These are phyloP conservation scores for Abscondita cerata DNA, from an alignment of 2,888 invertebrate species.

Conservation along the genomic window DNA sequence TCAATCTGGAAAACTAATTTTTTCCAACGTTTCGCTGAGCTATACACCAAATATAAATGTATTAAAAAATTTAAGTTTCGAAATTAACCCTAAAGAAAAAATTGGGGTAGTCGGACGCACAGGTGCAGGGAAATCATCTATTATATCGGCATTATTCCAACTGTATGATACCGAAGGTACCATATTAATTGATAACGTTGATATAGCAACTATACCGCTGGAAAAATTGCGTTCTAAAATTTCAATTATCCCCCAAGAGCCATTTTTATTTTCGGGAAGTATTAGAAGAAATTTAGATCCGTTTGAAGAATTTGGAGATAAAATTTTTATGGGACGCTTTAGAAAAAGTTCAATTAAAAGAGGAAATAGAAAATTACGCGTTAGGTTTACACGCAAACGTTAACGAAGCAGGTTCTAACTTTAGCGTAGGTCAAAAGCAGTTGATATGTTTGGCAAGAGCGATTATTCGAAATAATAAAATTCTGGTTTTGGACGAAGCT, in stretches of 20 bases:
- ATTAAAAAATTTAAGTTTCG: conserved; percentile 73
- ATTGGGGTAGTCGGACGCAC: conserved; percentile 80
- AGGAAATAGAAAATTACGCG: conserved; percentile 57
- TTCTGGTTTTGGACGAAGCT: conserved; percentile 66
- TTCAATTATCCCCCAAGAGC: conserved; percentile 88
- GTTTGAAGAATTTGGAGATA: conserved; percentile 80
- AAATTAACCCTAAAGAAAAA: conserved; percentile 72
- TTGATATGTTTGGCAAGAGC: conserved; percentile 73
- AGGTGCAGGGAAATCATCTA: conserved; percentile 82
- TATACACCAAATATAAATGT: conserved; percentile 79
- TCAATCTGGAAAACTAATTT: conserved; percentile 70
- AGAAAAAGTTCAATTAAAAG: conserved; percentile 56
- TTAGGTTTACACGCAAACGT: conserved; percentile 66
- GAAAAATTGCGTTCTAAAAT: conserved; percentile 79
- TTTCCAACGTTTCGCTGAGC: conserved; percentile 72
- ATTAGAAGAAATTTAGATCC: conserved; percentile 90
- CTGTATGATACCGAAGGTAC: conserved; percentile 79
- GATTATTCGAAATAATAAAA: conserved; percentile 56
- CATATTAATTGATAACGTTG: conserved; percentile 81
- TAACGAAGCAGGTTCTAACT: conserved; percentile 66
- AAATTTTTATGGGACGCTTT: conserved; percentile 81
- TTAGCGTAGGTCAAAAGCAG: conserved; percentile 64
- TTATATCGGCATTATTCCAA: conserved; percentile 82
- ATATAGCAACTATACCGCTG: conserved; percentile 74
- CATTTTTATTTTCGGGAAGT: conserved; percentile 85